phyloP scores from a whole-genome alignment of 2,113 vertebrate genomes.

The Neoarius graeffei region DNA sequence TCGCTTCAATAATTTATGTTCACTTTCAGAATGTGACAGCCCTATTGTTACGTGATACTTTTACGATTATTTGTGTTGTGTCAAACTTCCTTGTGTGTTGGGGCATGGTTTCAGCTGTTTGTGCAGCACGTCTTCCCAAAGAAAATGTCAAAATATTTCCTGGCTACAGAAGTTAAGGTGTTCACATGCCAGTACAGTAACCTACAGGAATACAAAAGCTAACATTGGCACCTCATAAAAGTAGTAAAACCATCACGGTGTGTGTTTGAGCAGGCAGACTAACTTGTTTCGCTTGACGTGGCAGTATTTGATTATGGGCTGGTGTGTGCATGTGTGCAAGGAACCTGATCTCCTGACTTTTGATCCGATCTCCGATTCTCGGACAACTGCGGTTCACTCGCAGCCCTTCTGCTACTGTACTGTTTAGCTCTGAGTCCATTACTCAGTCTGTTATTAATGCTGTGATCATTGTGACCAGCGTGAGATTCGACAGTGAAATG shows the following conservation, averaged over 20 bases:
- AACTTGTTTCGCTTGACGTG: slow-evolving; percentile 41
- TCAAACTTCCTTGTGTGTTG: not conserved
- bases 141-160: not conserved
- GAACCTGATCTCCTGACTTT: slow-evolving; percentile 45
- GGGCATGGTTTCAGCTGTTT: not conserved
- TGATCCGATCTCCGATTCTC: slow-evolving; percentile 21
- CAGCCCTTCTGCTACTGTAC: not conserved
- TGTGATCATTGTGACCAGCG: not conserved
- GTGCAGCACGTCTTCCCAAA: not conserved
- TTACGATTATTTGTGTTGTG: not conserved
- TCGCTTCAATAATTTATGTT: not conserved
- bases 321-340: not conserved
- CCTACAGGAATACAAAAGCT: not conserved
- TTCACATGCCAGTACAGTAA: not conserved
- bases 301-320: slow-evolving; percentile 23
- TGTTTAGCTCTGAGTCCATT: not conserved
- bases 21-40: not conserved
- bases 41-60: not conserved
- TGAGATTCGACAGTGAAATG: not conserved
- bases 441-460: not conserved
- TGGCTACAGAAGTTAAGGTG: not conserved
- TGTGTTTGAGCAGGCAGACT: slow-evolving; percentile 24
- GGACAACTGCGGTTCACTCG: not conserved
- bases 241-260: not conserved
- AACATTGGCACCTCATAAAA: not conserved